A percentile compares a stretch with the other conserved stretches of the same genome.
Evolutionary conservation across 2,113 vertebrate genomes (phyloP).

Genomic region (Heterotilapia buettikoferi): DNA sequence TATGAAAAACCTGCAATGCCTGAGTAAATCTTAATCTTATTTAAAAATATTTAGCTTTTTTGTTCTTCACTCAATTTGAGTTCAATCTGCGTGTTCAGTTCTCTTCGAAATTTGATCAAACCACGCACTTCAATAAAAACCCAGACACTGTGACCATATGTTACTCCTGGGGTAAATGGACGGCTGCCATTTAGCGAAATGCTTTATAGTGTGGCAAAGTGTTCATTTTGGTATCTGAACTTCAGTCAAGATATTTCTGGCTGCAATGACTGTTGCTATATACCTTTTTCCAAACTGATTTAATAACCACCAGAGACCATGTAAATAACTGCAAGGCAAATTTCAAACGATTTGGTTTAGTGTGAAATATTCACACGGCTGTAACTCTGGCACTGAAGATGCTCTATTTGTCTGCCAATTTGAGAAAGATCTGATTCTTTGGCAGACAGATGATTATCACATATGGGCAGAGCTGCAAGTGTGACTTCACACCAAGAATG

Average conservation of each 20-base stretch:
- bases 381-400: not conserved
- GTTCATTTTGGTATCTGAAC: not conserved
- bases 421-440: not conserved
- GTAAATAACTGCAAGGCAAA: not conserved
- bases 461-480: constrained; percentile 8
- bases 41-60: not conserved
- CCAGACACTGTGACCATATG: not conserved
- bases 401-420: not conserved
- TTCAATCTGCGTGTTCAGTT: not conserved
- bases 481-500: not conserved
- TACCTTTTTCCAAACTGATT: not conserved
- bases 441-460: constrained; percentile 1
- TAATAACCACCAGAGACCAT: not conserved
- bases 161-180: not conserved
- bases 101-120: not conserved
- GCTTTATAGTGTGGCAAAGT: not conserved
- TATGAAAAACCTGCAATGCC: not conserved
- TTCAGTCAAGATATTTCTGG: not conserved
- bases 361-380: not conserved
- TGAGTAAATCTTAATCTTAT: not conserved
- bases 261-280: not conserved
- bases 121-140: not conserved
- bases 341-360: not conserved
- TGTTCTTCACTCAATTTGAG: not conserved
- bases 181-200: not conserved